Evolutionary conservation across 2,888 invertebrate species (phyloP).

Genomic region (Busseola fusca): DNA sequence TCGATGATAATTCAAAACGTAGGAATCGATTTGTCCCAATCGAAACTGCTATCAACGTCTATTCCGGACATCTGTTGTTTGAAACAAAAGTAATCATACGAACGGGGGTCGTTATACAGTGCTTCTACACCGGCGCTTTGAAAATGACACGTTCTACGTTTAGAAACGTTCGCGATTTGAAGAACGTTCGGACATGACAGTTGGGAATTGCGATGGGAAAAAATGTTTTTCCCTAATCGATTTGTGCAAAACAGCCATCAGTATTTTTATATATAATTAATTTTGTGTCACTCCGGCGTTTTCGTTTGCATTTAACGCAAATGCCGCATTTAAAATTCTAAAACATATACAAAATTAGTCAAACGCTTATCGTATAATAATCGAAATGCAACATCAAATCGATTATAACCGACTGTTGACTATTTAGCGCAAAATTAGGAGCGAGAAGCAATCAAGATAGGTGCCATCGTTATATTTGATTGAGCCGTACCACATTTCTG

Average conservation of each 20-base stretch:
- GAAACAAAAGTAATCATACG: conserved; percentile 75
- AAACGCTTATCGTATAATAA: conserved; percentile 16
- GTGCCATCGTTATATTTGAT: conserved; percentile 59
- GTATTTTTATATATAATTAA: conserved; percentile 10
- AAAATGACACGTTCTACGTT: conserved; percentile 68
- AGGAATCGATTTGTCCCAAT: conserved; percentile 56
- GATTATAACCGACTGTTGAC: conserved; percentile 16
- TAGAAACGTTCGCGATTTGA: conserved; percentile 65
- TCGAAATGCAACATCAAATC: conserved; percentile 26
- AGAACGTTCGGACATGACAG: conserved; percentile 57
- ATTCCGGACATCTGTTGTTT: conserved; percentile 74
- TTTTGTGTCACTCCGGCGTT: neutral
- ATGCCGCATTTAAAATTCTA: neutral
- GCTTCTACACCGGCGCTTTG: conserved; percentile 60
- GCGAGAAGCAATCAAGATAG: conserved; percentile 51
- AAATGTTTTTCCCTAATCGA: conserved; percentile 45
- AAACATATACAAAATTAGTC: neutral
- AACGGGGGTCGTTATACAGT: conserved; percentile 67
- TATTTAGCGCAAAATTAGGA: conserved; percentile 43
- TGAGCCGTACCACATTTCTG: conserved; percentile 58
- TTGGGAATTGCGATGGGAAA: conserved; percentile 51
- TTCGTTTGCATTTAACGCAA: neutral
- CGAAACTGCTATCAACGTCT: conserved; percentile 59
- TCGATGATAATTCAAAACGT: conserved; percentile 53
- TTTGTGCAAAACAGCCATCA: conserved; percentile 17